Percentiles rank a stretch among this genome's conserved stretches.
These are phyloP conservation scores for Sialis fuliginosa DNA, from an alignment of 2,888 invertebrate species.

Conservation along the genomic window DNA sequence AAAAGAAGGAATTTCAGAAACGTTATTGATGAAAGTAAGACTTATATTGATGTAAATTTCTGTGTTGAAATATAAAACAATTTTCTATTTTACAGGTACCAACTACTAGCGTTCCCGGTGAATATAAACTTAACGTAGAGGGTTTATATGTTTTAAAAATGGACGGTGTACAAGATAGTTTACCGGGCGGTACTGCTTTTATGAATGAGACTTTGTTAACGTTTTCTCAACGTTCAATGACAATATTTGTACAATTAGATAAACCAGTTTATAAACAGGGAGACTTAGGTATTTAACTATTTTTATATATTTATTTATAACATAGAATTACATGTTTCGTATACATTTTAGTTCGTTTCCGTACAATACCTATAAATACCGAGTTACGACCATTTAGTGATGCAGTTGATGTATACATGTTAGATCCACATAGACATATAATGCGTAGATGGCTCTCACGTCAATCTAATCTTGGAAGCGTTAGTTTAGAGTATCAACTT, in stretches of 20 bases:
- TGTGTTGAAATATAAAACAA: neutral
- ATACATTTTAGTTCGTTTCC: conserved; percentile 51
- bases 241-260: conserved; percentile 87
- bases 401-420: conserved; percentile 79
- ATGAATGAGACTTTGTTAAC: conserved; percentile 68
- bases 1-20: conserved; percentile 73
- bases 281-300: conserved; percentile 43
- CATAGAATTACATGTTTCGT: neutral
- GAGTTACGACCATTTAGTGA: conserved; percentile 81
- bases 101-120: conserved; percentile 61
- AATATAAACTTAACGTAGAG: conserved; percentile 70
- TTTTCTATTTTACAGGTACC: conserved; percentile 43
- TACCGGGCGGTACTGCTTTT: conserved; percentile 76
- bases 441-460: conserved; percentile 87
- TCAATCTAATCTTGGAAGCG: conserved; percentile 83
- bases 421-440: conserved; percentile 75
- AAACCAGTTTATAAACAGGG: conserved; percentile 91
- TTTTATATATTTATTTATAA: neutral
- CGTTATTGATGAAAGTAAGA: conserved; percentile 70
- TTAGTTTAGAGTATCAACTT: conserved; percentile 77
- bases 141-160: conserved; percentile 54
- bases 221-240: conserved; percentile 83
- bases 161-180: conserved; percentile 42
- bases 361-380: conserved; percentile 83
- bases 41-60: neutral